Conservation (phyloP, 2,888 invertebrate genomes). For the Nomada ferruginata region DNA sequence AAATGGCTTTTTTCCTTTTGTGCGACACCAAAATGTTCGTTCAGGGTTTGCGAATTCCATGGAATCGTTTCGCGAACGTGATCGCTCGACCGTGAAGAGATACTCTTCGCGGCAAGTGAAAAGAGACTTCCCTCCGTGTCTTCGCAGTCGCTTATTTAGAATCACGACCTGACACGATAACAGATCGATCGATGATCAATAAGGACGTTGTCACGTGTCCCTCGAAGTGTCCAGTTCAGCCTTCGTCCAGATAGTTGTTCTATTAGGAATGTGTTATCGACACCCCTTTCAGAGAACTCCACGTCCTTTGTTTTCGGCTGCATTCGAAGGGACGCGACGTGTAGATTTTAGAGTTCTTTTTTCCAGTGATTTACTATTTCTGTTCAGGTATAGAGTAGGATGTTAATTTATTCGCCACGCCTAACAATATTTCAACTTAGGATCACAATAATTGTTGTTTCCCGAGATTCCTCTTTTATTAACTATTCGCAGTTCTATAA, state of each 20-base stretch:
- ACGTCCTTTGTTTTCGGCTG: slow-evolving; percentile 21
- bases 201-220: neutral
- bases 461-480: too few relatives aligned
- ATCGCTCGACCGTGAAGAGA: slow-evolving; percentile 36
- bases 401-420: neutral
- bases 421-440: too few relatives aligned
- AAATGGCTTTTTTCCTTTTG: neutral
- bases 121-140: neutral
- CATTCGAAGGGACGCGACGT: slow-evolving; percentile 12
- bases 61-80: slow-evolving; percentile 14
- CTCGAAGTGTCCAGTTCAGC: slow-evolving; percentile 9
- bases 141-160: neutral
- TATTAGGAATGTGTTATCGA: slow-evolving; percentile 31
- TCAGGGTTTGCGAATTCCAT: slow-evolving; percentile 1
- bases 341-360: slow-evolving; percentile 4
- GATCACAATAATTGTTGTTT: too few relatives aligned
- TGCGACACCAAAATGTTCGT: neutral
- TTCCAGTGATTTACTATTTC: neutral
- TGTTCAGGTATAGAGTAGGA: neutral
- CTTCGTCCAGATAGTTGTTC: neutral
- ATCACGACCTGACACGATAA: neutral
- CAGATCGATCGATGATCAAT: slow-evolving; percentile 31
- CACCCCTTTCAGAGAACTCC: slow-evolving; percentile 21
- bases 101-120: slow-evolving; percentile 15
- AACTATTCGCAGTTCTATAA: too few relatives aligned